Conservation (phyloP, 2,113 vertebrate species). For the Siniperca knerii region DNA sequence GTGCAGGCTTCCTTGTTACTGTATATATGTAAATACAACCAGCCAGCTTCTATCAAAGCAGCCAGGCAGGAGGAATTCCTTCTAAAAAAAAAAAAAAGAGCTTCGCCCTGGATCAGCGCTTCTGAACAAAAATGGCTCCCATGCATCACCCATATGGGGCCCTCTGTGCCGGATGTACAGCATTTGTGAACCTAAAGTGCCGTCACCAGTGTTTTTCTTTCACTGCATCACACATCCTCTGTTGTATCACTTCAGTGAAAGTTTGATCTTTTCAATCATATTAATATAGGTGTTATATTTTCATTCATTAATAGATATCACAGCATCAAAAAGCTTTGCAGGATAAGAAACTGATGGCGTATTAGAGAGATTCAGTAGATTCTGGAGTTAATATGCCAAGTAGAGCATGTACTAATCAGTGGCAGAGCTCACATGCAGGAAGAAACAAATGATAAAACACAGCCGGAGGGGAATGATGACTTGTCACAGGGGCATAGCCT, state of each 20-base stretch:
- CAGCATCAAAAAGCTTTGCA: slow-evolving; percentile 49
- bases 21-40: slow-evolving; percentile 65
- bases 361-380: slow-evolving; percentile 53
- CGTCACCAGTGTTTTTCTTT: neutral
- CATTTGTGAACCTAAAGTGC: neutral
- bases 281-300: slow-evolving; percentile 37
- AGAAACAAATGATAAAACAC: slow-evolving; percentile 58
- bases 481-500: slow-evolving; percentile 24
- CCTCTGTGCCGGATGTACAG: slow-evolving; percentile 56
- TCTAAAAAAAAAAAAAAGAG: slow-evolving; percentile 30
- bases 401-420: slow-evolving; percentile 66
- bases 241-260: neutral
- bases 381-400: slow-evolving; percentile 71
- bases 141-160: slow-evolving; percentile 63
- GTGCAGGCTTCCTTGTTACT: slow-evolving; percentile 47
- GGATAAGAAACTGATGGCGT: slow-evolving; percentile 49
- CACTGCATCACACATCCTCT: slow-evolving; percentile 3
- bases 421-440: slow-evolving; percentile 56
- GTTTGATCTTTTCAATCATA: slow-evolving; percentile 17
- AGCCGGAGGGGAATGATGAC: slow-evolving; percentile 41
- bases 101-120: slow-evolving; percentile 69
- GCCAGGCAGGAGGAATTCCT: slow-evolving; percentile 58
- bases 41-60: slow-evolving; percentile 47
- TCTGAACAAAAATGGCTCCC: slow-evolving; percentile 75
- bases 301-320: slow-evolving; percentile 44